A percentile compares a stretch with the other conserved stretches of the same genome.
phyloP scores from a whole-genome alignment of 2,888 invertebrate species.

The Amblyteles armatorius region DNA sequence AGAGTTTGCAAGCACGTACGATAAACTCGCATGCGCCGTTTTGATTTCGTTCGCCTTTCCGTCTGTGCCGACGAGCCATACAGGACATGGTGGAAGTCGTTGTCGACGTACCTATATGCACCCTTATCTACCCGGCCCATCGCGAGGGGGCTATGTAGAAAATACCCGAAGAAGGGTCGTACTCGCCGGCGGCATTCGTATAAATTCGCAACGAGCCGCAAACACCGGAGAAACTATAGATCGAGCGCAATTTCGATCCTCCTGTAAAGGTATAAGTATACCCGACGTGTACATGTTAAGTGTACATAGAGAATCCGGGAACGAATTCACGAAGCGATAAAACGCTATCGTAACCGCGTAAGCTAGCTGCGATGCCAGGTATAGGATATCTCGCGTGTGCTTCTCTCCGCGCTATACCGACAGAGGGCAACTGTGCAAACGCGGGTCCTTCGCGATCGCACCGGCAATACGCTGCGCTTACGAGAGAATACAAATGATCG shows the following conservation, averaged over 20 bases:
- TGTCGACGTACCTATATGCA: conserved; percentile 14
- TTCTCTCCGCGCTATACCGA: conserved; percentile 22
- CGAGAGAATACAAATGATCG: conserved; percentile 49
- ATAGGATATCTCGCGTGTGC: conserved; percentile 41
- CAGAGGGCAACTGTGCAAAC: conserved; percentile 24
- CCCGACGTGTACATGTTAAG: neutral
- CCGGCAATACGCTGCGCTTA: conserved; percentile 29
- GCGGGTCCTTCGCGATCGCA: conserved; percentile 15
- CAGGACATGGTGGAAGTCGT: conserved; percentile 22
- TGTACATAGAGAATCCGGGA: conserved; percentile 24
- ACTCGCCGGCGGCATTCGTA: conserved; percentile 31
- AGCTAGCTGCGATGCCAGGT: conserved; percentile 46
- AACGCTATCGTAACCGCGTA: conserved; percentile 64
- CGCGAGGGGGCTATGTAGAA: neutral
- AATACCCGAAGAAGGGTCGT: conserved; percentile 30
- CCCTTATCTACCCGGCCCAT: conserved; percentile 28
- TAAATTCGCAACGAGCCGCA: conserved; percentile 54
- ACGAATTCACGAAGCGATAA: conserved; percentile 52
- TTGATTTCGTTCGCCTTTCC: neutral
- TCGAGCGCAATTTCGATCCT: conserved; percentile 49
- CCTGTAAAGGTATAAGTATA: conserved; percentile 25
- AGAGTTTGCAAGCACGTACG: conserved; percentile 4
- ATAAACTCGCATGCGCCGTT: neutral
- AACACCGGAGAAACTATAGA: conserved; percentile 39
- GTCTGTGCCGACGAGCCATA: neutral